Conservation (phyloP, 2,797 vertebrate genomes). For the Glyptemys insculpta region DNA sequence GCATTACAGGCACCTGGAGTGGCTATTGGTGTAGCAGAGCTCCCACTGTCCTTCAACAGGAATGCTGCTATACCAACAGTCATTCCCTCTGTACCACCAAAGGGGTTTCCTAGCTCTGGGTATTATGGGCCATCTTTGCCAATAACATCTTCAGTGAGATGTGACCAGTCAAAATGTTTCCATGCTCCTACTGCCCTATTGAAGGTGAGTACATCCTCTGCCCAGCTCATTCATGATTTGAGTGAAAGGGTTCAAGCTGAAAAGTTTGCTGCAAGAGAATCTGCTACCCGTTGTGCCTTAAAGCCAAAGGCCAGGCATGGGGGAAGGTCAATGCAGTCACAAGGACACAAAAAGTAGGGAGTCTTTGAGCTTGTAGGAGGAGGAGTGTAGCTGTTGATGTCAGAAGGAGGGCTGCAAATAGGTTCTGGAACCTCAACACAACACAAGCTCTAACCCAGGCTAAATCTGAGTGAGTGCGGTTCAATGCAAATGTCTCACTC, state of each 20-base stretch:
- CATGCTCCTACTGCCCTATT: background rate
- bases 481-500: background rate
- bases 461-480: background rate
- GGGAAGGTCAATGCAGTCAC: background rate
- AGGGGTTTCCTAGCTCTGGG: rapidly evolving
- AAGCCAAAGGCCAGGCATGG: background rate
- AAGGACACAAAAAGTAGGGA: background rate
- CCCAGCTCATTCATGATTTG: background rate
- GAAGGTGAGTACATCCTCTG: background rate
- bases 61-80: background rate
- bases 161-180: background rate
- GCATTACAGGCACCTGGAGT: background rate
- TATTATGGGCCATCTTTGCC: background rate
- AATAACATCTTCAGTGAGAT: background rate
- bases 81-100: background rate
- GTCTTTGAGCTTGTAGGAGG: background rate
- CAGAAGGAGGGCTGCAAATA: background rate
- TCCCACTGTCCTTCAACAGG: background rate
- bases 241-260: background rate
- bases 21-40: background rate
- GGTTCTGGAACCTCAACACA: background rate
- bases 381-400: background rate
- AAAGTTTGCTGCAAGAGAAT: background rate
- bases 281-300: background rate
- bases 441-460: background rate